Evolutionary conservation across 2,888 invertebrate species (phyloP).

Genomic region (Ennomos quercinarius): DNA sequence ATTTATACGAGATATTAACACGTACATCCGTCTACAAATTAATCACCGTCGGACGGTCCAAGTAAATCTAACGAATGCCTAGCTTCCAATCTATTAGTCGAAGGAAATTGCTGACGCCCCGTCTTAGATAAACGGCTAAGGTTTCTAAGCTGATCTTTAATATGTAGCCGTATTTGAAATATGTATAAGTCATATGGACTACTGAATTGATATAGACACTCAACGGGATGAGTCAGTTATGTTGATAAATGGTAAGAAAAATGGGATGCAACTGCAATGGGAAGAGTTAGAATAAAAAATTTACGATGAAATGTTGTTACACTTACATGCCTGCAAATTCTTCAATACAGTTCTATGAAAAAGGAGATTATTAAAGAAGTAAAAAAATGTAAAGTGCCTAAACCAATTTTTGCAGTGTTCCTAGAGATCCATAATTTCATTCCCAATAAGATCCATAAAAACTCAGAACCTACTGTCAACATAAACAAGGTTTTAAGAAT

Average conservation of each 20-base stretch:
- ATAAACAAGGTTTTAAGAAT: too few species aligned
- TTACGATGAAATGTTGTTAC: not conserved
- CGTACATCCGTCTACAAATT: conserved; percentile 63
- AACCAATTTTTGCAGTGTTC: too few species aligned
- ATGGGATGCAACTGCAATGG: not conserved
- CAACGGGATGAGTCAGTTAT: not conserved
- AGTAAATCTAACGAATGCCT: conserved; percentile 63
- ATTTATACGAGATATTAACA: conserved; percentile 58
- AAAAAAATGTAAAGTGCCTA: too few species aligned
- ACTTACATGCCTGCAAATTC: too few species aligned
- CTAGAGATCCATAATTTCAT: too few species aligned
- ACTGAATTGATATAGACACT: conserved; percentile 27
- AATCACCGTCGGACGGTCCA: conserved; percentile 60
- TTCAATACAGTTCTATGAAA: too few species aligned
- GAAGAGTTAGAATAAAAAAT: not conserved
- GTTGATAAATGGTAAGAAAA: too few species aligned
- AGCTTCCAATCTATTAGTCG: conserved; percentile 73
- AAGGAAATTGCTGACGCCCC: conserved; percentile 79
- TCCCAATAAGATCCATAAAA: too few species aligned
- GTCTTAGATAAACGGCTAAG: conserved; percentile 74
- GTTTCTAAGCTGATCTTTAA: conserved; percentile 48
- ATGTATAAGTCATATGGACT: conserved; percentile 48
- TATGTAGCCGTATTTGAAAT: conserved; percentile 34
- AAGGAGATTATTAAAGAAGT: too few species aligned
- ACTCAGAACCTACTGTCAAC: too few species aligned